A percentile compares a stretch with the other conserved stretches of the same genome.
Evolutionary conservation across 2,888 invertebrate genomes (phyloP).

Genomic region (Coecobrya sp.): DNA sequence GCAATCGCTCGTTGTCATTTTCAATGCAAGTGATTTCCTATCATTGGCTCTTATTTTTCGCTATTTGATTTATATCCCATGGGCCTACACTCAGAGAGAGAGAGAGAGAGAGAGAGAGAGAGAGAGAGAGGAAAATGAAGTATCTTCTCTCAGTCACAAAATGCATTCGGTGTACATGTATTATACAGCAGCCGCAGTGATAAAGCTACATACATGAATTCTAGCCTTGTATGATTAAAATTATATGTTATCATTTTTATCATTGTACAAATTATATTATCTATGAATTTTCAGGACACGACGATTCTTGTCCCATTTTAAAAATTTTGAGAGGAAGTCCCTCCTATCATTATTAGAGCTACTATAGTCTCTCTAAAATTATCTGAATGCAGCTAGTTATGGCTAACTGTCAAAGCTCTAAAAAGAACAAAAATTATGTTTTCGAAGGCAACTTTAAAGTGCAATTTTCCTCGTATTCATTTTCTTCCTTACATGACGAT

Average conservation of each 20-base stretch:
- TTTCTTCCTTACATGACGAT: slow-evolving; percentile 28
- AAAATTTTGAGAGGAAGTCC: not conserved
- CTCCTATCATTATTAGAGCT: not conserved
- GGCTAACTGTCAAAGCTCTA: not conserved
- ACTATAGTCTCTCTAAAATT: not conserved
- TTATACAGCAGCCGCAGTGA: not conserved
- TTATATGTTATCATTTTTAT: not conserved
- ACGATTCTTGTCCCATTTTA: slow-evolving; percentile 16
- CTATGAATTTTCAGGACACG: slow-evolving; percentile 4
- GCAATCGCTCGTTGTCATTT: not conserved
- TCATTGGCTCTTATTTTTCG: not conserved
- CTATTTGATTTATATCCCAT: slow-evolving; percentile 4
- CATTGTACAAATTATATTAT: not conserved
- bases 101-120: no score
- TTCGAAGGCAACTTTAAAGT: not conserved
- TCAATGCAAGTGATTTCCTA: slow-evolving; percentile 38
- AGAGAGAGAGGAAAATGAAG: not conserved
- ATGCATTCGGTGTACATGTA: not conserved
- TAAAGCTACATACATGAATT: not conserved
- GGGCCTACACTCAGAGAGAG: no score
- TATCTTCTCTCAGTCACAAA: not conserved
- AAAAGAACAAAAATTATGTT: not conserved
- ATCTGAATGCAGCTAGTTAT: not conserved
- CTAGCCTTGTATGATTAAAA: not conserved
- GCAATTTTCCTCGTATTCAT: no score